Base-by-base conservation (phyloP, 2,888 invertebrate species). In the Eilema sororculum region DNA sequence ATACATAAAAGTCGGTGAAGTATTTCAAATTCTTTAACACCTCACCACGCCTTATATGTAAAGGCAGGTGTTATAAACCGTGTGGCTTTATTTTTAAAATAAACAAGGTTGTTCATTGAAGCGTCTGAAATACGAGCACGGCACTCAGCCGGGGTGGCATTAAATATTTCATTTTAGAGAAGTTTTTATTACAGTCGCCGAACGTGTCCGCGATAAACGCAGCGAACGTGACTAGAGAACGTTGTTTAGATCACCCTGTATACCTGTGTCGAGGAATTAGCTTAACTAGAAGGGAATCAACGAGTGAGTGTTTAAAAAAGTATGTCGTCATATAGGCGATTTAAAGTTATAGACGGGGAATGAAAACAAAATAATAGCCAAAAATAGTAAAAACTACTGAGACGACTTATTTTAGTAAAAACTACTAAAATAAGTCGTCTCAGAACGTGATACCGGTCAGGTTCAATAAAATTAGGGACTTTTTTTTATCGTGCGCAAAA, bases 91-190 rank as follows among this genome's bases (percentile, higher is more conserved):
- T 85, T 89, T 87, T 82, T 83, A 87, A 86, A 90, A 89, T 86
- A 88, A 91, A 90, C 88, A 89, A 83, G 78, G 83, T 83, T 86
- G 87, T 89, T 90, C 87, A 90, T 88, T 86, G 87, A 83, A 84
- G 86, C 82, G 80, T 76, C 80, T 78, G 81, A 84, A 85, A 82
- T 87, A 85, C 85, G 86, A 84, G 82, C 81, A 79, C 76, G 88
- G 88, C 87, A 88, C 90, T 90, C 90, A 87, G 85, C 79, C 81
- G 82, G 86, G 90, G 90, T 85, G 89, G 91, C 90, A 92, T 94
- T 94, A 94, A 94, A 94, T 94, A 94, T 94, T 94, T 93, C 92
- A 94, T 93, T 94, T 94, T 93, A 93, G 94, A 94, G 92, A 94
- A 94, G 93, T 94, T 94, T 94, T 94, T 94, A 94, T 93, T 93